Conservation (phyloP, 2,797 vertebrate species). For the Acanthurus lineatus region DNA sequence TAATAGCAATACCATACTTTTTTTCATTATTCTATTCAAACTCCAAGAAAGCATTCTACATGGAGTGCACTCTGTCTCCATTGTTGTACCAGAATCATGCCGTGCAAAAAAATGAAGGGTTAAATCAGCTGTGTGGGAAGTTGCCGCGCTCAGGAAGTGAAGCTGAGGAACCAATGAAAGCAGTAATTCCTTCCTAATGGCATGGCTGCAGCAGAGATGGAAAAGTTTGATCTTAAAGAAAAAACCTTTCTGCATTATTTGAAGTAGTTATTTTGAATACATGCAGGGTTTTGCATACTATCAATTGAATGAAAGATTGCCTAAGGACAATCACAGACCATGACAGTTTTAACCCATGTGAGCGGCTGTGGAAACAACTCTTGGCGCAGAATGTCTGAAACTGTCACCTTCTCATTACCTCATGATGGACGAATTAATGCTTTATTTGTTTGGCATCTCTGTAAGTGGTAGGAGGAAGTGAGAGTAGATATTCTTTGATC, state of each 20-base stretch:
- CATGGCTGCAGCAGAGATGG: not conserved
- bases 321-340: not conserved
- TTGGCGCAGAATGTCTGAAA: conserved; percentile 6
- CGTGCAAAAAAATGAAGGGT: not conserved
- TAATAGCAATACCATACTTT: not conserved
- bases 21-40: not conserved
- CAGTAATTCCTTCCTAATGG: not conserved
- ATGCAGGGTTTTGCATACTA: not conserved
- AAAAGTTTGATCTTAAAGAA: not conserved
- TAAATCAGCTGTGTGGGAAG: conserved; percentile 8
- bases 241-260: conserved; percentile 2
- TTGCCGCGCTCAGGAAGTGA: not conserved
- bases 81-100: not conserved
- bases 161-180: not conserved
- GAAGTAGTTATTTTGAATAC: not conserved
- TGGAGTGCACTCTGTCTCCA: not conserved
- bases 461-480: not conserved
- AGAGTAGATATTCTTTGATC: not conserved
- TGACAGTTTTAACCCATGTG: not conserved
- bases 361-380: not conserved
- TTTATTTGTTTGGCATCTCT: conserved; percentile 15
- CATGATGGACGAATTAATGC: conserved; percentile 9
- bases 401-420: not conserved
- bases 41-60: not conserved
- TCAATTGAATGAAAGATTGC: not conserved